These are phyloP conservation scores for Cactoblastis cactorum DNA, from an alignment of 2,888 invertebrate species.

Conservation along the genomic window DNA sequence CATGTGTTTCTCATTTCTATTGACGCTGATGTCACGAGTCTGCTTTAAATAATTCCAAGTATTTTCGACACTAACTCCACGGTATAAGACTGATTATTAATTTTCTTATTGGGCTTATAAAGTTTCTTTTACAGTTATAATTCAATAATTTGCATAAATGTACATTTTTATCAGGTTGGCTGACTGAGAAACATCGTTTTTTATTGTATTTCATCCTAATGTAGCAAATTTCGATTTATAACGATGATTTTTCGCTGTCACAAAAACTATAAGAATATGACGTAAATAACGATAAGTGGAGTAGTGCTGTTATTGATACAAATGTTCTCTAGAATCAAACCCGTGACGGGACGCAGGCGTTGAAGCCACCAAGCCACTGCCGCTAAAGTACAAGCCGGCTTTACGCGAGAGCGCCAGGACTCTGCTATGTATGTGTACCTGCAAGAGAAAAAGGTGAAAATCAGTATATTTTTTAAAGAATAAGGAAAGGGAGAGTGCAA, in stretches of 20 bases:
- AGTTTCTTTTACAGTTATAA: no score
- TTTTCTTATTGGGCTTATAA: no score
- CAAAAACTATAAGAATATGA: not conserved
- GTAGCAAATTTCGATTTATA: no score
- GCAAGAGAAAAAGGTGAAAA: conserved; percentile 17
- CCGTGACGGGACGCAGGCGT: not conserved
- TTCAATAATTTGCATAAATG: no score
- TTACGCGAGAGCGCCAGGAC: conserved; percentile 7
- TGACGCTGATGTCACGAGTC: conserved; percentile 4
- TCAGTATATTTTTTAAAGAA: no score
- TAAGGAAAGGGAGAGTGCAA: no score
- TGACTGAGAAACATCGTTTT: no score
- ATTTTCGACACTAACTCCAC: not conserved
- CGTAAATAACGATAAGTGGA: not conserved
- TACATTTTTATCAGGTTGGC: no score
- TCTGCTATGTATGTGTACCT: conserved; percentile 29
- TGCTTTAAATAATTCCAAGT: not conserved
- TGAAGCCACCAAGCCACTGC: conserved; percentile 26
- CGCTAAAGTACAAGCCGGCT: conserved; percentile 42
- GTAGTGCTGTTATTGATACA: not conserved
- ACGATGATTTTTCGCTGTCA: no score
- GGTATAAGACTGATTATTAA: not conserved
- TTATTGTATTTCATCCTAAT: no score
- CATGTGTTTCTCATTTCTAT: not conserved
- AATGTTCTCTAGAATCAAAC: not conserved